Percentiles rank a stretch among this genome's conserved stretches.
These are phyloP conservation scores for Eupithecia subfuscata DNA, from an alignment of 2,888 invertebrate genomes.

Conservation along the genomic window DNA sequence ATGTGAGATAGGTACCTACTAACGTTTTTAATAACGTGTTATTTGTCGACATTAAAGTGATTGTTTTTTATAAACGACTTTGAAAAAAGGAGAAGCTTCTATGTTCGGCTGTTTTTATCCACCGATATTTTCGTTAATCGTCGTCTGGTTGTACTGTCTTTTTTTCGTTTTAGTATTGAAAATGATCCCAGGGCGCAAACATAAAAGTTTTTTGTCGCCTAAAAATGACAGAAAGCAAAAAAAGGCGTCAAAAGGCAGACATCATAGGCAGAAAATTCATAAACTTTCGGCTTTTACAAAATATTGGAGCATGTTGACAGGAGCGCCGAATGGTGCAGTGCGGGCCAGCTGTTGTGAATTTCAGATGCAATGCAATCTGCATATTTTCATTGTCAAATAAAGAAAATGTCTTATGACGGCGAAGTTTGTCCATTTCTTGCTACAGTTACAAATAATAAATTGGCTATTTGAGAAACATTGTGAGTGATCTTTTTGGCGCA, in stretches of 20 bases:
- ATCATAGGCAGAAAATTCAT: background rate
- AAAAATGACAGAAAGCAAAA: too few relatives aligned
- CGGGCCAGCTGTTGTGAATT: slow-evolving; percentile 35
- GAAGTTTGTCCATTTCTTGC: background rate
- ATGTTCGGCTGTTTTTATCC: too few relatives aligned
- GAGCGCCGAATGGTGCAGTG: slow-evolving; percentile 38
- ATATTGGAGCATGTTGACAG: slow-evolving; percentile 13
- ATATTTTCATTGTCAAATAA: slow-evolving; percentile 26
- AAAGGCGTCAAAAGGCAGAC: background rate
- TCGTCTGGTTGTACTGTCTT: too few relatives aligned
- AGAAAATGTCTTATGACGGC: background rate
- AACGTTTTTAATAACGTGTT: too few relatives aligned
- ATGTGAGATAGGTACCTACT: too few relatives aligned
- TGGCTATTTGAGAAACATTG: background rate
- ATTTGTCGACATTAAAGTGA: too few relatives aligned
- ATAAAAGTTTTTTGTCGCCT: too few relatives aligned
- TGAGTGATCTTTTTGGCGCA: background rate
- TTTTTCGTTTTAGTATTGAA: too few relatives aligned
- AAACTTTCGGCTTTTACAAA: background rate
- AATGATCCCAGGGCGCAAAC: too few relatives aligned
- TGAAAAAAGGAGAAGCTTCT: too few relatives aligned
- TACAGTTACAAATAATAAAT: background rate
- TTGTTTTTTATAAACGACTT: too few relatives aligned
- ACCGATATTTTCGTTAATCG: too few relatives aligned
- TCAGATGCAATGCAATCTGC: slow-evolving; percentile 32